Base-by-base conservation (phyloP, 2,797 vertebrate species). In the Dendrocincla tyrannina region DNA sequence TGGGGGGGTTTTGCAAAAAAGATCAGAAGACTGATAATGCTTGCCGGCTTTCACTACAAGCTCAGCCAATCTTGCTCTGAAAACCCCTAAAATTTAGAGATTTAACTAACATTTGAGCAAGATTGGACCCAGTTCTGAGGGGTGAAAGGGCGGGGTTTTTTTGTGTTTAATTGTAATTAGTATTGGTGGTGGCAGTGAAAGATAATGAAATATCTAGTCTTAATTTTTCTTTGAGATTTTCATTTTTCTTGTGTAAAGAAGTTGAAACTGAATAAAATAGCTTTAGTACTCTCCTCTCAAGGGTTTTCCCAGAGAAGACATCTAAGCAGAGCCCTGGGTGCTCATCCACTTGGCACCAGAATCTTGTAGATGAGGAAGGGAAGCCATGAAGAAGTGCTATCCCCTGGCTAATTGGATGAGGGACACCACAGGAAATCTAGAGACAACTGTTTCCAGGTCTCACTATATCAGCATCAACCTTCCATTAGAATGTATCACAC, bases 401-500 rank as follows among this genome's bases (percentile, higher is more conserved):
- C 24, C 8, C 12, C 6, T 39, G 50, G n/a, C 19, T 60, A 3
- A 47, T 55, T 7, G 8, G 25, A 50, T n/a, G 14, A 56, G 7
- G 30, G 23, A 22, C 14, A 49, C n/a, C 17, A 58, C 30, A 9
- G 20, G 12, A 73, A 52, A 60, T 35, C 25, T 56, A 23, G 25
- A 77, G 59, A 41, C 18, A 64, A 0, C 25, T n/a, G 4, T 60
- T 88, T 56, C 64, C 56, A 42, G 32, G 6, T 44, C 8, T 67
- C 58, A 19, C 32, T 52, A 1, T 13, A 33, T 13, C 19, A 67
- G 4, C 37, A 80, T 35, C 41, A 52, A 6, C 41, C 7, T 89
- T 77, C 37, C 49, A 42, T 13, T 56, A 35, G 17, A 60, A 58
- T 0, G 1, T 44, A 3, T 80, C 1, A 0, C 23, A 58, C 35